A percentile compares a stretch with the other conserved stretches of the same genome.
phyloP scores from a whole-genome alignment of 2,113 vertebrate species.

The Dromas ardeola region DNA sequence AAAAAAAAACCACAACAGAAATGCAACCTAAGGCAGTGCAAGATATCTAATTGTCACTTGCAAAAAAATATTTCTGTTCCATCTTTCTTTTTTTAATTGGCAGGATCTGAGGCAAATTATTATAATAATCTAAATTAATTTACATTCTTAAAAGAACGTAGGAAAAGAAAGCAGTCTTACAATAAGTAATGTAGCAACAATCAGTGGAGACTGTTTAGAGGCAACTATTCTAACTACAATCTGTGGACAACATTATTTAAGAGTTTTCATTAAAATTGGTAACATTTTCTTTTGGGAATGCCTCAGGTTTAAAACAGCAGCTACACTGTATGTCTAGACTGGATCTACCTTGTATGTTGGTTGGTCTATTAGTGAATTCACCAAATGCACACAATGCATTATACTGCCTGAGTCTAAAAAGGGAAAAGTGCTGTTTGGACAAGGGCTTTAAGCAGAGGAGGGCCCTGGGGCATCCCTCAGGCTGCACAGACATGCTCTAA shows the following conservation, averaged over 20 bases:
- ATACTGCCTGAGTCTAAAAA: neutral
- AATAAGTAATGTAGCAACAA: neutral
- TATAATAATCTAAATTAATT: slow-evolving; percentile 23
- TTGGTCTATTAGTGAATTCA: neutral
- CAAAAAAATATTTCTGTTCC: neutral
- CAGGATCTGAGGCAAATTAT: neutral
- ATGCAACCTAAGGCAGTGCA: neutral
- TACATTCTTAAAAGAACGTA: neutral
- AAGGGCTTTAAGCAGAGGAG: neutral
- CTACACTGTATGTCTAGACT: neutral
- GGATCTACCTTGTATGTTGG: neutral
- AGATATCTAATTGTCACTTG: neutral
- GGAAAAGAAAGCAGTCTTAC: neutral
- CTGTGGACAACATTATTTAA: neutral
- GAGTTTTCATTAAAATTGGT: neutral
- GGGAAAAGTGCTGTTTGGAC: neutral
- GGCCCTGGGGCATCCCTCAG: neutral
- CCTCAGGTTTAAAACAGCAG: neutral
- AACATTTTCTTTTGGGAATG: neutral
- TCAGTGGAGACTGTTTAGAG: neutral
- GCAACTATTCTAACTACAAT: neutral
- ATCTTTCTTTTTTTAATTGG: slow-evolving; percentile 6
- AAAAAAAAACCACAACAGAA: slow-evolving; percentile 4
- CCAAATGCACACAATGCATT: neutral
- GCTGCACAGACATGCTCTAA: neutral